Base-by-base conservation (phyloP, 2,888 invertebrate genomes). In the Cephus pygmeus region DNA sequence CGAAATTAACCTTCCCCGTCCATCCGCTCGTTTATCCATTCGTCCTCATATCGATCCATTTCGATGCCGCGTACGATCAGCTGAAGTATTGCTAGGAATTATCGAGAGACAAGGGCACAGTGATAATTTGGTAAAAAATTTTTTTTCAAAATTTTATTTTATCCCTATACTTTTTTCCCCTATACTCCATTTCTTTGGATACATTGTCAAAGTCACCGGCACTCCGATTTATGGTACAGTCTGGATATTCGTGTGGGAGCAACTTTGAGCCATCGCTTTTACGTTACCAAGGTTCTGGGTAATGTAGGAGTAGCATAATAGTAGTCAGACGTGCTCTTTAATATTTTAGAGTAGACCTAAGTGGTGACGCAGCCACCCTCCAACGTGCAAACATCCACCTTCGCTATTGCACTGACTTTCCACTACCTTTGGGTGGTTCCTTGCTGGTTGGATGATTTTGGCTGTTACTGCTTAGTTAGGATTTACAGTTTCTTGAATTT, bases 11-110 rank as follows among this genome's bases (percentile, higher is more conserved):
- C 23, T 56, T 9, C 9, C 56, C 56, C 1, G 56, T 56, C 23
- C 23, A 56, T 56, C 9, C 23, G 1, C 6, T 6, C 40, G 15
- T 40, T 40, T 23, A 15, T 23, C 40, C 40, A 36, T 40, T 4
- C 56, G 73, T 34, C 73, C 35, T 2, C 15, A 4, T 15, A 85
- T 85, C 79, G 78, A 81, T 82, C 80, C 81, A 80, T 69, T 78
- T 77, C 81, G 84, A 81, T 76, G 78, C 87, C 87, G 86, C 86
- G 80, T 83, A 87, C 80, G 85, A 88, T 85, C 82, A 80, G 81
- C 77, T 73, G 11, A 33, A 40, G 73, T 79, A 77, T 78, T 69
- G 73, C 6, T 15, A 74, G 11, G 36, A 74, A 34, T 74, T 74
- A 23, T 23, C 56, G 56, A 56, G 56, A 23, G 9, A 23, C 56